Percentiles rank a stretch among this genome's conserved stretches.
Evolutionary conservation across 2,113 vertebrate genomes (phyloP).

Genomic region (Carettochelys insculpta): DNA sequence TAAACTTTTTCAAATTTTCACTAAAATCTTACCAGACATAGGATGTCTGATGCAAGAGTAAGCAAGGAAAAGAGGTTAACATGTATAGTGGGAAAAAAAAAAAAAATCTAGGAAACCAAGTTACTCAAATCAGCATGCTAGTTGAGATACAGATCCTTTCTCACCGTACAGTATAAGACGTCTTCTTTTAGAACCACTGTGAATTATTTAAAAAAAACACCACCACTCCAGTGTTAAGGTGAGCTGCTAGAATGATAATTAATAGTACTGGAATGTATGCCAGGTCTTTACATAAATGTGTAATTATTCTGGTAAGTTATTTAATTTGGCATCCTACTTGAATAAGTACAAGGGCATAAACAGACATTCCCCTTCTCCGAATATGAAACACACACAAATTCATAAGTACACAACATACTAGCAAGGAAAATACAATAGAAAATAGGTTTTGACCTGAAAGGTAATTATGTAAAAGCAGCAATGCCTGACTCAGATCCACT

Average conservation of each 20-base stretch:
- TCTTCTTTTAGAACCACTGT: neutral
- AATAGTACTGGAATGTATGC: neutral
- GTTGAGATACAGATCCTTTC: neutral
- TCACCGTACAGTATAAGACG: no score
- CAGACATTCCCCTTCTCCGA: neutral
- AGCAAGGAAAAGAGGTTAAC: neutral
- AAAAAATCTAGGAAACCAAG: fast-evolving
- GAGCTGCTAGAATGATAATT: neutral
- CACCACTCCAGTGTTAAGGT: neutral
- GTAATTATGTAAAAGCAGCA: neutral
- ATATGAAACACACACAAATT: neutral
- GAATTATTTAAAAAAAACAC: neutral
- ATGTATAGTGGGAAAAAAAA: neutral
- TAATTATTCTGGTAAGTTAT: no score
- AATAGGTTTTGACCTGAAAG: neutral
- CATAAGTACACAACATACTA: neutral
- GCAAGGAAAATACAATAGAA: neutral
- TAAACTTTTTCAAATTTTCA: neutral
- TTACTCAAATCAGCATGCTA: neutral
- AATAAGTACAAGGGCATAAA: neutral
- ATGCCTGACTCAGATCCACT: neutral
- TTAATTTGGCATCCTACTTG: neutral
- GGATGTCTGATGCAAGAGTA: neutral
- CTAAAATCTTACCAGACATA: neutral
- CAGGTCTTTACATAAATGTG: neutral